phyloP scores from a whole-genome alignment of 2,113 vertebrate species.

The Muscicapa adusta region DNA sequence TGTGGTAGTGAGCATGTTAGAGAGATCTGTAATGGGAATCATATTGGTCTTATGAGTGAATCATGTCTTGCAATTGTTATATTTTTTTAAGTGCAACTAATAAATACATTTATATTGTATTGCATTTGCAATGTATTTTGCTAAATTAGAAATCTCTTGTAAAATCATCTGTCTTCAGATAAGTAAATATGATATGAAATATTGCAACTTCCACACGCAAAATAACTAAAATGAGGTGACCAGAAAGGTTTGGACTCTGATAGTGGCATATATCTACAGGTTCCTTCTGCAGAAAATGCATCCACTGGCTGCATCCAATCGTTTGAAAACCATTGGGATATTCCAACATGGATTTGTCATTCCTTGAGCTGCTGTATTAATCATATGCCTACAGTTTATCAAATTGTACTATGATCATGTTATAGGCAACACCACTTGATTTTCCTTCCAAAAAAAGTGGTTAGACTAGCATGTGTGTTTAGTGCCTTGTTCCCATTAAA shows the following conservation, averaged over 20 bases:
- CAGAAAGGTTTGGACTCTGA: neutral
- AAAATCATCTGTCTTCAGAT: neutral
- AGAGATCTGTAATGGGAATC: neutral
- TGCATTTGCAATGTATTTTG: neutral
- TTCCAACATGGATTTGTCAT: neutral
- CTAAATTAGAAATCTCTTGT: neutral
- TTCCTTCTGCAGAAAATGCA: neutral
- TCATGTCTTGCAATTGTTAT: rapidly evolving
- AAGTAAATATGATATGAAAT: neutral
- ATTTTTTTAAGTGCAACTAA: neutral
- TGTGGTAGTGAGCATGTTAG: neutral
- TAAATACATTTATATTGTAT: neutral
- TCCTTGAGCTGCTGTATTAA: neutral
- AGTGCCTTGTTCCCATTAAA: neutral
- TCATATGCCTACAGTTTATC: neutral
- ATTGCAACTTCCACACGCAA: neutral
- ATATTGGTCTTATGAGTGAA: neutral
- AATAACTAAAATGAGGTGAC: neutral
- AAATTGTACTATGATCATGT: neutral
- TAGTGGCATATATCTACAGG: neutral
- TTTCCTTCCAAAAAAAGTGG: neutral
- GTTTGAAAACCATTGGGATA: neutral
- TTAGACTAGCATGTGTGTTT: neutral
- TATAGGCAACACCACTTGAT: neutral
- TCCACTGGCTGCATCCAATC: neutral